Evolutionary conservation across 1,140 invertebrate species (phyloP).

Genomic region (Ceratitis capitata): DNA sequence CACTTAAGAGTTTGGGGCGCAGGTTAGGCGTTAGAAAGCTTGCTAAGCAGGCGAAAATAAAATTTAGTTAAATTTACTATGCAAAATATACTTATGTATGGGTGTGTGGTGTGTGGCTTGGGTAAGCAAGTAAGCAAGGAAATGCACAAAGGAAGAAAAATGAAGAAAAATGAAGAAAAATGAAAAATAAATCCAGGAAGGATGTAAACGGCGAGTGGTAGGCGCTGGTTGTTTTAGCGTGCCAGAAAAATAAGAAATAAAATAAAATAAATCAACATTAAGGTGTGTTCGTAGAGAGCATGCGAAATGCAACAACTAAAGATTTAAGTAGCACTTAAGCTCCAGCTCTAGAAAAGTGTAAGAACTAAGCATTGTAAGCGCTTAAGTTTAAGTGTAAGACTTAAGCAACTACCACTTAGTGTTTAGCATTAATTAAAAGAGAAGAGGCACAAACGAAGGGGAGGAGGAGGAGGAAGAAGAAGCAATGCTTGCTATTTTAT

Average conservation of each 20-base stretch:
- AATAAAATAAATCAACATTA: conserved; percentile 15
- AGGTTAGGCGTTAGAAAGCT: neutral
- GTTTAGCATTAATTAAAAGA: too few relatives aligned
- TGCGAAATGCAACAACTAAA: conserved; percentile 14
- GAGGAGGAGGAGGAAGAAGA: too few relatives aligned
- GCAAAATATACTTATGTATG: neutral
- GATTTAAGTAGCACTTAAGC: conserved; percentile 9
- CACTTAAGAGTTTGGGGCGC: conserved; percentile 54
- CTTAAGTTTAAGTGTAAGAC: conserved; percentile 1
- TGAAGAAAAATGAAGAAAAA: neutral
- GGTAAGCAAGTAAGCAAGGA: neutral
- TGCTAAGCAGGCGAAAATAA: neutral
- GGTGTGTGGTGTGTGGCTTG: neutral
- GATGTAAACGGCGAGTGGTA: neutral
- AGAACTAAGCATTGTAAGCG: conserved; percentile 20
- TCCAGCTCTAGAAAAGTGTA: neutral
- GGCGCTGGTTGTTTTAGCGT: too few relatives aligned
- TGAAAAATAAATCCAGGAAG: neutral
- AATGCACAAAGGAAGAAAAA: neutral
- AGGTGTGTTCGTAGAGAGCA: neutral
- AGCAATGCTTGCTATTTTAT: neutral
- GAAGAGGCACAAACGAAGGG: too few relatives aligned
- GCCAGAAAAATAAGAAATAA: neutral
- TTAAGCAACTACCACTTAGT: neutral
- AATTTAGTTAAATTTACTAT: neutral